Base-by-base conservation (phyloP, 1,140 invertebrate genomes). In the Chelonus insularis region DNA sequence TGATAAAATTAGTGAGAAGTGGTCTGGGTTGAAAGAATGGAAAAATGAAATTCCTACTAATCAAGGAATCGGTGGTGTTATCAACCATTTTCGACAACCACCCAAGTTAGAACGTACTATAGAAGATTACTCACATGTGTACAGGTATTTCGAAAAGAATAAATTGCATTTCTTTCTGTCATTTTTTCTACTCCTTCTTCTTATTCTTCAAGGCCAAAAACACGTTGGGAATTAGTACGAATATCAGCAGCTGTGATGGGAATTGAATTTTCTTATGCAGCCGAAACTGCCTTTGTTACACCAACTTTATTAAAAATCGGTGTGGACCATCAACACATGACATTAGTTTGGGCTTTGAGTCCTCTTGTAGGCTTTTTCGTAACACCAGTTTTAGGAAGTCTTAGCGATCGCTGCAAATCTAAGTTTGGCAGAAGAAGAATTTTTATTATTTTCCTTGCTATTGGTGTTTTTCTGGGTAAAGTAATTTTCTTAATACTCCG, bases 181-280 rank as follows among this genome's bases (percentile, higher is more conserved):
- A n/a, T n/a, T n/a, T n/a, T n/a, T n/a, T n/a, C n/a, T n/a, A n/a
- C n/a, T n/a, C n/a, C n/a, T n/a, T n/a, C n/a, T n/a, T n/a, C n/a
- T n/a, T 43, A 50, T 25, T 14, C 45, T 12, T 11, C 12, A 63
- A 60, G 93, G 73, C 84, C 84, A 59, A 98, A 97, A 82, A 90
- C 89, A 1, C 81, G 92, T 14, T 73, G 85, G 5, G 94, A 98
- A 74, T 76, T 98, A 37, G 86, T 97, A 32, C 83, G 93, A 1
- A 87, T 98, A 47, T 96, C 94, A 8, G 91, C 94, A 0, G 94
- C 94, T 0, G 95, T 98, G 0, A 97, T 96, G 90, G 96, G 96
- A 0, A 97, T 98, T 43, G 96, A 98, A 78, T 96, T 98, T 78
- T 96, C 95, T 0, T 98, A 98, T 72, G 94, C 96, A 0, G 96